Percentiles rank a stretch among this genome's conserved stretches.
phyloP scores from a whole-genome alignment of 2,113 vertebrate genomes.

The Brachypteracias leptosomus region DNA sequence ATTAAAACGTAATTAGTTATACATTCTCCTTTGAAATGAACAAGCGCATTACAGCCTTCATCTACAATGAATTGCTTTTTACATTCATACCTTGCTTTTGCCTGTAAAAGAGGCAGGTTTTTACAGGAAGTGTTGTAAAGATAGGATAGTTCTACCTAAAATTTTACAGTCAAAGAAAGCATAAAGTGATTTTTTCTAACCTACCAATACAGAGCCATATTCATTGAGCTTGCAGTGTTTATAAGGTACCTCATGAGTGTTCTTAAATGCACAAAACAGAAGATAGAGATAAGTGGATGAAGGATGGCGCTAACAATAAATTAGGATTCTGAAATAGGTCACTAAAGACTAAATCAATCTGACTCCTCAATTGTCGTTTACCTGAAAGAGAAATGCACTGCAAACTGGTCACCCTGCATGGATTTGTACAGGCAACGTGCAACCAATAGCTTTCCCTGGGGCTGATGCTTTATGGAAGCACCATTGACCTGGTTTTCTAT shows the following conservation, averaged over 20 bases:
- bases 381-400: neutral
- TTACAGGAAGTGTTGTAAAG: constrained; percentile 22
- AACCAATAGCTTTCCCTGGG: neutral
- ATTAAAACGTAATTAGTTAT: constrained; percentile 70
- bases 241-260: neutral
- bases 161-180: constrained; percentile 22
- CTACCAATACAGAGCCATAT: neutral
- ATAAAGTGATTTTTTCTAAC: neutral
- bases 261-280: neutral
- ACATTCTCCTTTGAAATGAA: constrained; percentile 48
- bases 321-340: neutral
- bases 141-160: neutral
- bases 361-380: neutral
- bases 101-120: constrained; percentile 4
- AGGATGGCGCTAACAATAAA: neutral
- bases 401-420: neutral
- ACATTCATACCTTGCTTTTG: constrained; percentile 24
- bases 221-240: neutral
- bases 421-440: neutral
- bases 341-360: neutral
- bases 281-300: neutral
- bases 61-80: constrained; percentile 36
- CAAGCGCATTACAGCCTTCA: constrained; percentile 18
- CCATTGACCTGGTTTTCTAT: constrained; percentile 58
- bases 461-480: constrained; percentile 9